A percentile compares a stretch with the other conserved stretches of the same genome.
Conservation (phyloP, 2,888 invertebrate genomes). For the Euplexia lucipara region DNA sequence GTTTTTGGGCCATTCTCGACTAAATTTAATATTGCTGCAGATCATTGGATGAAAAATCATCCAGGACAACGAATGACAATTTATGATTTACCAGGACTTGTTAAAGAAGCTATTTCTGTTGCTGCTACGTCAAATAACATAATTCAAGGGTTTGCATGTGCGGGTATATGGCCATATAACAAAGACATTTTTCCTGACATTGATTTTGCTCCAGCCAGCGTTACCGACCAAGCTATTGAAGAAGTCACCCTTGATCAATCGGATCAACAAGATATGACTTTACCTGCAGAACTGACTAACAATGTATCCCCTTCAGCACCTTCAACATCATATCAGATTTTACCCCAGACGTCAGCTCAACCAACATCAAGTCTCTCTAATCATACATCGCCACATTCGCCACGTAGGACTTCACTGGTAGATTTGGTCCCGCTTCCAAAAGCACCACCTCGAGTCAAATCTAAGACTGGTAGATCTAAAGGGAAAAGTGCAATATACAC, state of each 20-base stretch:
- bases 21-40: constrained; percentile 9
- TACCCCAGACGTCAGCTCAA: constrained; percentile 10
- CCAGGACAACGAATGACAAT: constrained; percentile 12
- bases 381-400: constrained; percentile 13
- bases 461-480: constrained; percentile 10
- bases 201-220: constrained; percentile 21
- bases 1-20: constrained; percentile 11
- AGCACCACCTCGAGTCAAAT: constrained; percentile 24
- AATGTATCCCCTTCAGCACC: constrained; percentile 12
- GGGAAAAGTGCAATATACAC: constrained; percentile 14
- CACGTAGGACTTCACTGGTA: constrained; percentile 13
- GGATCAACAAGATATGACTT: constrained; percentile 5
- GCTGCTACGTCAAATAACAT: constrained; percentile 19
- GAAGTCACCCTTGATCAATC: constrained; percentile 1
- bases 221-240: constrained; percentile 13
- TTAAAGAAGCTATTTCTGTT: constrained; percentile 21
- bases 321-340: constrained; percentile 12
- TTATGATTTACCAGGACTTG: constrained; percentile 16
- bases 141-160: constrained; percentile 17
- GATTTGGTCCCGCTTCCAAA: constrained; percentile 10
- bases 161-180: constrained; percentile 24
- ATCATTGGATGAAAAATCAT: constrained; percentile 25
- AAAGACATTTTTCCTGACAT: constrained; percentile 10
- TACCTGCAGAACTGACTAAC: background rate
- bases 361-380: constrained; percentile 15